Percentiles rank a stretch among this genome's conserved stretches.
phyloP scores from a whole-genome alignment of 1,140 invertebrate species.

The Muscidifurax raptorellus region DNA sequence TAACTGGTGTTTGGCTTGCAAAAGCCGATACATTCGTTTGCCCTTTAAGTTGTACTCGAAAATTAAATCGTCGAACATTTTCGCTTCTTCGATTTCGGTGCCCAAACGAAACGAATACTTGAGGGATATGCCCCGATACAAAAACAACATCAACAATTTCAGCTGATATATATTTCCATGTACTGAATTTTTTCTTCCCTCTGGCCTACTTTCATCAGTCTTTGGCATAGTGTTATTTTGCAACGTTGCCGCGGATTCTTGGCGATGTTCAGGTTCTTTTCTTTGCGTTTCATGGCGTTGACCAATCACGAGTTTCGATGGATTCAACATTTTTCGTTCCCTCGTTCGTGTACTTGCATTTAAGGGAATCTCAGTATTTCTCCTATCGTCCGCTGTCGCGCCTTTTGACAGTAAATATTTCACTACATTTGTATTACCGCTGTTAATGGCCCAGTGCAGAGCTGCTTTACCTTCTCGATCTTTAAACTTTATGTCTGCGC shows the following conservation, averaged over 20 bases:
- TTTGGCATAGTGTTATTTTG: too few species aligned
- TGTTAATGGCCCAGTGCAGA: background rate
- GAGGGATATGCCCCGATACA: background rate
- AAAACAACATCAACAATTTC: background rate
- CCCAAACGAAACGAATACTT: background rate
- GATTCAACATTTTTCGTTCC: too few species aligned
- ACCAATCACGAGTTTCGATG: too few species aligned
- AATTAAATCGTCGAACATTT: constrained; percentile 8
- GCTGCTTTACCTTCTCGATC: background rate
- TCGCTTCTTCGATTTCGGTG: background rate
- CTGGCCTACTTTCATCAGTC: background rate
- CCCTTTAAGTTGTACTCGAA: background rate
- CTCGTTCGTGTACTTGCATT: too few species aligned
- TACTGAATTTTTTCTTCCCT: background rate
- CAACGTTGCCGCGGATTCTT: too few species aligned
- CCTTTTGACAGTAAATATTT: background rate
- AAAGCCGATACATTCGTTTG: background rate
- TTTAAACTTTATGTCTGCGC: background rate
- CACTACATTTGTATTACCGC: background rate
- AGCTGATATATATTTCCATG: constrained; percentile 2
- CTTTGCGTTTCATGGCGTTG: too few species aligned
- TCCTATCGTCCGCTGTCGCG: background rate
- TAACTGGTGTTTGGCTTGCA: constrained; percentile 6
- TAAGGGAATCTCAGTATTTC: background rate
- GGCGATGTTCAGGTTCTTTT: too few species aligned